phyloP scores from a whole-genome alignment of 2,888 invertebrate genomes.

The Lepidochitona cinerea region DNA sequence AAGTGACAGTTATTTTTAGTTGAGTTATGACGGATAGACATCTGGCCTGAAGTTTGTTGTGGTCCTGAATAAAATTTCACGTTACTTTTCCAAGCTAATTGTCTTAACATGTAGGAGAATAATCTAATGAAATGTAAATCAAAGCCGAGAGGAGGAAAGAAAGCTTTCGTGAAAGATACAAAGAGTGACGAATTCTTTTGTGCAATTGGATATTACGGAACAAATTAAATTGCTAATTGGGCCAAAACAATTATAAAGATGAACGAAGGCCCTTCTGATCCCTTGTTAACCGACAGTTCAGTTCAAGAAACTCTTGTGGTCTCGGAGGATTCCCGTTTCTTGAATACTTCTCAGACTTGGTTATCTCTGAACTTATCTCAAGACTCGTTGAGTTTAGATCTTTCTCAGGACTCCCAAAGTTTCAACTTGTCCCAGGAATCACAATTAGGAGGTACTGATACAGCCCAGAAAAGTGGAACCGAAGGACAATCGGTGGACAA shows the following conservation, averaged over 20 bases:
- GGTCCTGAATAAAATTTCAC: background rate
- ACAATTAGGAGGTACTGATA: background rate
- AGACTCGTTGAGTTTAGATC: background rate
- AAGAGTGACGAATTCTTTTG: too few species aligned
- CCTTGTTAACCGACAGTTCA: too few species aligned
- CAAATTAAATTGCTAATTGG: constrained; percentile 9
- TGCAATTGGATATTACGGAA: background rate
- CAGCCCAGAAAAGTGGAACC: background rate
- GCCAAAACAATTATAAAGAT: background rate
- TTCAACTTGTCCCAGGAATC: constrained; percentile 35
- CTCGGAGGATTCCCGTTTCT: too few species aligned
- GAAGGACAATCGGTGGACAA: constrained; percentile 10
- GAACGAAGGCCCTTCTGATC: background rate
- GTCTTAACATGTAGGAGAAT: too few species aligned
- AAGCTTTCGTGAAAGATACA: too few species aligned
- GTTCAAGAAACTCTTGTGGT: too few species aligned
- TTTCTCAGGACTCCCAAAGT: constrained; percentile 15
- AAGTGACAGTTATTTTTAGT: constrained; percentile 2
- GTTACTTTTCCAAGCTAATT: background rate
- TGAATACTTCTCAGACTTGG: too few species aligned
- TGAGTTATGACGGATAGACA: background rate
- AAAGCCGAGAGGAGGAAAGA: background rate
- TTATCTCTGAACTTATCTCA: background rate
- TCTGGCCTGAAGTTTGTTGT: background rate
- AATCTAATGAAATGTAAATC: too few species aligned